Evolutionary conservation across 1,140 invertebrate genomes (phyloP).

Genomic region (Papilio xuthus): DNA sequence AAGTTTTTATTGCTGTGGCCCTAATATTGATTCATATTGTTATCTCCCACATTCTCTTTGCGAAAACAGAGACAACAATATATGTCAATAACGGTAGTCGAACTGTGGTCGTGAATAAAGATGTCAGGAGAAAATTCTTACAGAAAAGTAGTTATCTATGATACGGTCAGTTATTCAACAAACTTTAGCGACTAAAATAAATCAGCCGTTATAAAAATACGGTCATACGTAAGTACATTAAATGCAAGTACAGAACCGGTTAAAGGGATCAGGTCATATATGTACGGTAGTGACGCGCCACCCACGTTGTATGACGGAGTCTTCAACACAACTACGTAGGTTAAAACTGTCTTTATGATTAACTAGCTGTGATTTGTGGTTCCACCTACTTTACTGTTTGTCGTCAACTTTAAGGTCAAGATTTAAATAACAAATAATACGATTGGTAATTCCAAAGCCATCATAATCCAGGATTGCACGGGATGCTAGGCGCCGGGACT

Average conservation of each 20-base stretch:
- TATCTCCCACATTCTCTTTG: too few species aligned
- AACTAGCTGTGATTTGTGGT: not conserved
- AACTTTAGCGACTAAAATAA: not conserved
- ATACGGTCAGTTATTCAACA: not conserved
- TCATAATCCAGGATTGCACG: too few species aligned
- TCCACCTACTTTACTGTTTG: not conserved
- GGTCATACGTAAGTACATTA: not conserved
- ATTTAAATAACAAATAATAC: not conserved
- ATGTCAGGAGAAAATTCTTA: not conserved
- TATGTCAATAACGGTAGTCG: too few species aligned
- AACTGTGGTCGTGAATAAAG: not conserved
- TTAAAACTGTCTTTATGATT: not conserved
- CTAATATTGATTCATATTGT: too few species aligned
- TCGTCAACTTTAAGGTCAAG: not conserved
- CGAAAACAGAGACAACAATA: too few species aligned
- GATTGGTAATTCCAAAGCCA: too few species aligned
- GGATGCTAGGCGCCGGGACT: too few species aligned
- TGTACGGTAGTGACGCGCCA: conserved; percentile 1
- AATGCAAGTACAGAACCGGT: not conserved
- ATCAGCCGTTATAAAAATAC: conserved; percentile 4
- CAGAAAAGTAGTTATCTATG: not conserved
- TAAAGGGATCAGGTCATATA: conserved; percentile 24
- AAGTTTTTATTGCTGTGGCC: too few species aligned
- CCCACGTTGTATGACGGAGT: not conserved
- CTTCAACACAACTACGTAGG: not conserved